Conservation (phyloP, 1,140 invertebrate genomes). For the Uloborus diversus region DNA sequence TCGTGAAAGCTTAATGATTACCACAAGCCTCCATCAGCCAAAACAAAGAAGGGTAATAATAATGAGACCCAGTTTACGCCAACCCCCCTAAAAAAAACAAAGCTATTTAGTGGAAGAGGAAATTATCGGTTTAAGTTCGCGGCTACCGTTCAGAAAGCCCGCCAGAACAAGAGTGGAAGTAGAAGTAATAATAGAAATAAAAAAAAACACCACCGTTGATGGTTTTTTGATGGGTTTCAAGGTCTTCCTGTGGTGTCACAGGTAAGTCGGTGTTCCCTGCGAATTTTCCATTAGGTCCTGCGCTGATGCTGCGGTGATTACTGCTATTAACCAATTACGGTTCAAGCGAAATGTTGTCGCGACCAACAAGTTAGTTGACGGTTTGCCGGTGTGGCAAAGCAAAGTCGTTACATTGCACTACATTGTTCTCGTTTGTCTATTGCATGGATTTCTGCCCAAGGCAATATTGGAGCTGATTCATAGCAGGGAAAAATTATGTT, state of each 20-base stretch:
- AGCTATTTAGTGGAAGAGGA: constrained; percentile 33
- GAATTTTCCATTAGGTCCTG: constrained; percentile 42
- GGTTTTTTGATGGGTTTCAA: constrained; percentile 42
- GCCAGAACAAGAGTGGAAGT: constrained; percentile 8
- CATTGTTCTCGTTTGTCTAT: no score
- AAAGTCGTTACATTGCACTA: no score
- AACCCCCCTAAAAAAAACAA: constrained; percentile 33
- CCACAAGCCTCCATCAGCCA: neutral
- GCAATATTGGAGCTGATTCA: no score
- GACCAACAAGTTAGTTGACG: constrained; percentile 43
- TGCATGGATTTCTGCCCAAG: no score
- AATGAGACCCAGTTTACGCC: constrained; percentile 43
- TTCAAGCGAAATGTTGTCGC: constrained; percentile 18
- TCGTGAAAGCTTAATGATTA: constrained; percentile 32
- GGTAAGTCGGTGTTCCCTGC: neutral
- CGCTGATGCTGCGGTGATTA: constrained; percentile 45
- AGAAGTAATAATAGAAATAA: no score
- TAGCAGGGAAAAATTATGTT: no score
- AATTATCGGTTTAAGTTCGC: constrained; percentile 46
- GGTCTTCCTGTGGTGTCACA: constrained; percentile 4
- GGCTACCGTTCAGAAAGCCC: constrained; percentile 34
- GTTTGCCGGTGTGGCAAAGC: no score
- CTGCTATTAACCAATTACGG: constrained; percentile 50
- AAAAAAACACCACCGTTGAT: constrained; percentile 28
- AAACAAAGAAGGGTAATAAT: constrained; percentile 22